These are phyloP conservation scores for Andrena hattorfiana DNA, from an alignment of 2,888 invertebrate genomes.

Conservation along the genomic window DNA sequence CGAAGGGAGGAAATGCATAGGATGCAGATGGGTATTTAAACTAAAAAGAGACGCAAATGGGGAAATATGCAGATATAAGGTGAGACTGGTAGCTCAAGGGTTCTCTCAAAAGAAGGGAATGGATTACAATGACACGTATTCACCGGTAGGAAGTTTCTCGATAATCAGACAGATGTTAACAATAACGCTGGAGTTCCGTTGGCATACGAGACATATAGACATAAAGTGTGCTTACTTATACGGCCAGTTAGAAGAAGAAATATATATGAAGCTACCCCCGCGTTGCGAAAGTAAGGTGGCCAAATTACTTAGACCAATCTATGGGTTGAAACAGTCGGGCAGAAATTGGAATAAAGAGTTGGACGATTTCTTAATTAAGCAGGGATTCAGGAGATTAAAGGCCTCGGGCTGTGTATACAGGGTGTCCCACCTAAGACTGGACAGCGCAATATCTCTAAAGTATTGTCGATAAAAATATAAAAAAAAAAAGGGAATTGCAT, in stretches of 20 bases:
- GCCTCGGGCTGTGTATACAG: background rate
- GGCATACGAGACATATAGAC: constrained; percentile 4
- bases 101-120: background rate
- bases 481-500: too few relatives aligned
- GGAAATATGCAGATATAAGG: constrained; percentile 2
- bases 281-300: background rate
- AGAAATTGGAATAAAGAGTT: constrained; percentile 4
- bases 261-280: constrained; percentile 14
- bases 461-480: too few relatives aligned
- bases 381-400: background rate
- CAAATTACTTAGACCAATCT: constrained; percentile 4
- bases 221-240: constrained; percentile 22
- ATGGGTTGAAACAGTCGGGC: background rate
- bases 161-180: constrained; percentile 13
- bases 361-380: background rate
- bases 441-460: too few relatives aligned
- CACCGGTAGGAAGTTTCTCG: constrained; percentile 13
- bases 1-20: constrained; percentile 5
- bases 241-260: constrained; percentile 8
- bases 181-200: background rate
- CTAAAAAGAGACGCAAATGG: constrained; percentile 4
- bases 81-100: constrained; percentile 18
- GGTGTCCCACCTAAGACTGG: too few relatives aligned
- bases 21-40: constrained; percentile 16
- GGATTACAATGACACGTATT: constrained; percentile 6